These are phyloP conservation scores for Melanotaenia duboulayi DNA, from an alignment of 2,113 vertebrate species.

Conservation along the genomic window DNA sequence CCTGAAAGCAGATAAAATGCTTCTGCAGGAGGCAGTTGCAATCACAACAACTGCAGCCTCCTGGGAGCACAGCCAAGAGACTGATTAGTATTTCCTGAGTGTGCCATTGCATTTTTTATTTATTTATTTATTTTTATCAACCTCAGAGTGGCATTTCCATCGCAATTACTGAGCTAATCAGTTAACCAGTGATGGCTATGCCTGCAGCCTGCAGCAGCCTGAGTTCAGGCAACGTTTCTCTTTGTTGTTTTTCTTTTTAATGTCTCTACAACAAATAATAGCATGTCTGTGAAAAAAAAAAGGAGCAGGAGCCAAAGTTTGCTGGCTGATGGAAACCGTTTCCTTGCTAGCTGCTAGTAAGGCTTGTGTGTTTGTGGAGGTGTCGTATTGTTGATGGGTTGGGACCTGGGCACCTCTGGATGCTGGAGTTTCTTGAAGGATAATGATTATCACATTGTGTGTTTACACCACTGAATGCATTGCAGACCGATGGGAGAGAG, in stretches of 20 bases:
- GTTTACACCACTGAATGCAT: conserved; percentile 27
- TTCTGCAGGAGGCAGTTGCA: conserved; percentile 31
- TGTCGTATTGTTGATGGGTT: conserved; percentile 30
- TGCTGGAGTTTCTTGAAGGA: conserved; percentile 48
- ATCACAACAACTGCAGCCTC: conserved; percentile 43
- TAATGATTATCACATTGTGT: conserved; percentile 61
- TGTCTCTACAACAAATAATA: conserved; percentile 30
- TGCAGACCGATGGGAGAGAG: conserved; percentile 22
- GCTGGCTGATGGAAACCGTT: conserved; percentile 9
- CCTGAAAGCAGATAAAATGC: conserved; percentile 29
- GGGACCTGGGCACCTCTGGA: conserved; percentile 21
- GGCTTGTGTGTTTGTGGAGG: conserved; percentile 16
- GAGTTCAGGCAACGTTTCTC: conserved; percentile 35
- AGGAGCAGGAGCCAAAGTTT: conserved; percentile 17
- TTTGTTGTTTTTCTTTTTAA: conserved; percentile 22
- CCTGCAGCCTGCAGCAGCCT: conserved; percentile 34
- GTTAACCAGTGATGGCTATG: conserved; percentile 38
- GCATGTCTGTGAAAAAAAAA: conserved; percentile 17
- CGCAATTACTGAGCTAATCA: conserved; percentile 67
- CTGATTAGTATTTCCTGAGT: conserved; percentile 74
- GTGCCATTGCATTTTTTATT: conserved; percentile 57
- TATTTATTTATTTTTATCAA: conserved; percentile 34
- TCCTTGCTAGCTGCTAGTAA: not conserved
- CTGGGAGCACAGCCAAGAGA: conserved; percentile 37
- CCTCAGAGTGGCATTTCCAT: conserved; percentile 60